Percentiles rank a stretch among this genome's conserved stretches.
Evolutionary conservation across 92 coral and sea anemone species (phyloP).

Genomic region (Porites rus): DNA sequence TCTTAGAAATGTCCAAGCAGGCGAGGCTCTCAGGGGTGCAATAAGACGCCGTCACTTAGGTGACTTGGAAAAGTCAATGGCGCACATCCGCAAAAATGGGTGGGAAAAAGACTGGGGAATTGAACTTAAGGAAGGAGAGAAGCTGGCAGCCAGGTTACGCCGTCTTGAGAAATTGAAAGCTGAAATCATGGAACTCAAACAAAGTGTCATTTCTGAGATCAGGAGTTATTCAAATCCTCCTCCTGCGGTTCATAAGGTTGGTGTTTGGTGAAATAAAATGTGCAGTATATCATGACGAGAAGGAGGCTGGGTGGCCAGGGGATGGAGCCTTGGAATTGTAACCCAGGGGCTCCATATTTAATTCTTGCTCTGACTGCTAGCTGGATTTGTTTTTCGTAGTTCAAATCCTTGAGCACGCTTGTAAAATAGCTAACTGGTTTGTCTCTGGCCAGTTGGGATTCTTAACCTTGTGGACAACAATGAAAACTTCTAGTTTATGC

Average conservation of each 20-base stretch:
- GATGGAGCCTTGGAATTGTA: too few species aligned
- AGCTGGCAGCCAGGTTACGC: conserved; percentile 83
- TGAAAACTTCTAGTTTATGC: too few species aligned
- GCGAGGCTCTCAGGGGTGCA: conserved; percentile 87
- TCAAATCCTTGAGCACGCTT: too few species aligned
- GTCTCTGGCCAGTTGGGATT: too few species aligned
- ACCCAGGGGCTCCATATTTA: too few species aligned
- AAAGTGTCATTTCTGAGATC: conserved; percentile 96
- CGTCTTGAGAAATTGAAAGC: conserved; percentile 92
- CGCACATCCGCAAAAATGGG: conserved; percentile 80
- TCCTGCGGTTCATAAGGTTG: conserved; percentile 94
- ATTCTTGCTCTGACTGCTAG: too few species aligned
- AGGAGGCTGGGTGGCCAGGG: too few species aligned
- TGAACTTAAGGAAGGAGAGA: conserved; percentile 94
- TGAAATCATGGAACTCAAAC: conserved; percentile 95
- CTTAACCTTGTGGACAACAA: too few species aligned
- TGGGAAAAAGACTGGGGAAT: conserved; percentile 90
- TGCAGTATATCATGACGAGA: too few species aligned
- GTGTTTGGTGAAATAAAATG: background rate
- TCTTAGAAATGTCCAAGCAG: conserved; percentile 89
- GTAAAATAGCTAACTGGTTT: too few species aligned
- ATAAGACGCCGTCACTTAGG: conserved; percentile 82
- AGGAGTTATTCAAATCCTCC: conserved; percentile 95
- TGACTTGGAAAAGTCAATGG: conserved; percentile 89
- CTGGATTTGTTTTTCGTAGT: too few species aligned